Base-by-base conservation (phyloP, 2,113 vertebrate species). In the Gymnocephalus cernua region DNA sequence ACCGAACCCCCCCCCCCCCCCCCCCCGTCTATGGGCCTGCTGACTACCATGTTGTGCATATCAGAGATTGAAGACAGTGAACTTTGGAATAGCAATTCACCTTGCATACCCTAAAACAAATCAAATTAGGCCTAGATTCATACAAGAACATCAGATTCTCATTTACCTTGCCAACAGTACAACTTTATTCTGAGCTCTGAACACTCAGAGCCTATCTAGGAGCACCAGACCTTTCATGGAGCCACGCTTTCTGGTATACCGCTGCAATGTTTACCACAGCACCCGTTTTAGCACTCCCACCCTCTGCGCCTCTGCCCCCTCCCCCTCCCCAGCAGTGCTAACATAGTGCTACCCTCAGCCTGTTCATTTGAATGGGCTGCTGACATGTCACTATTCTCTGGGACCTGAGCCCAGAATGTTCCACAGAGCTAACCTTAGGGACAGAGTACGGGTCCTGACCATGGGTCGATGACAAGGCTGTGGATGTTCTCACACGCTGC, bases 371-470 rank as follows among this genome's bases (percentile, higher is more conserved):
- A 95, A 95, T 91, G 88, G 92, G 89, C 91, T 96, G 95, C 94
- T 96, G 95, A 95, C 94, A 93, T 89, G 91, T 92, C 94, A 95
- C 90, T 94, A 94, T 95, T 95, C 88, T 89, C 88, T 93, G 93
- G 94, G 94, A 93, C 92, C 88, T 63, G 75, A 92, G 93, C 94
- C 94, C 94, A 95, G 94, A 96, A 95, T 84, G 93, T 95, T 95
- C 95, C 89, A 94, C 92, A 86, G 90, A 73, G 86, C 90, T 75
- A 94, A 94, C 91, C 92, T 94, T 88, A 79, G 91, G 88, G 91
- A 90, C 90, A 91, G 85, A 83, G 83, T 82, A 64, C 38, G 51
- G 88, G 85, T 91, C 77, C 86, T 63, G 87, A 81, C 72, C 61
- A 27, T 35, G 67, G 82, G 66, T 84, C 44, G 61, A 85, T 82